Base-by-base conservation (phyloP, 2,797 vertebrate genomes). In the Sciurus vulgaris region DNA sequence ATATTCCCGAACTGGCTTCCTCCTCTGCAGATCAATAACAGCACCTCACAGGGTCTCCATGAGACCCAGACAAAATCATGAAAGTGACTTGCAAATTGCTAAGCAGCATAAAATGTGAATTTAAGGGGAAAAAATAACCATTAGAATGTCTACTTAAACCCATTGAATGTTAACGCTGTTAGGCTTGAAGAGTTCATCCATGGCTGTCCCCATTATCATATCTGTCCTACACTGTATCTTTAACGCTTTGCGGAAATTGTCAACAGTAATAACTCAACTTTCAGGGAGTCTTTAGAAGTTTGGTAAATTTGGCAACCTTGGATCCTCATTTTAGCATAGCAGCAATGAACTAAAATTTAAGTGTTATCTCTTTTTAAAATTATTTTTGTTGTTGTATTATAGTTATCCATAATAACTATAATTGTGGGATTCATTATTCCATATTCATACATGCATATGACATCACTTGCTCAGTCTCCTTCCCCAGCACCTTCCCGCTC, bases 51-150 rank as follows among this genome's bases (percentile, higher is more conserved):
- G 15, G 33, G 2, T 70, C 82, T 81, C 72, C 20, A 1, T 15
- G 88, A 92, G 49, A 76, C 63, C 79, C 56, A 63, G 35, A 82
- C 41, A 88, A 90, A 96, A 79, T 78, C 35, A 84, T 47, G 22
- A 12, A 88, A 47, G 20, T 72, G n/a, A 59, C 44, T 74, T 81
- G 54, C 26, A 93, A 95, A 85, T 41, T 72, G 17, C 47, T 76
- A 74, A 84, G 30, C 33, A 59, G 51, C 85, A 41, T 35, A 77
- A 74, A 86, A 83, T 49, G 33, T 78, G 20, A 82, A 63, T 67
- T 49, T 41, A 22, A 49, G 38, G 38, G 38, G 38, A 38, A 84
- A 78, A 51, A 73, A 49, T 93, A 35, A 69, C 7, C 77, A 54
- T 44, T 61, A 73, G 4, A 18, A 2, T 54, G 41, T 67, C 44